These are phyloP conservation scores for Zygaena filipendulae DNA, from an alignment of 2,888 invertebrate genomes.

Conservation along the genomic window DNA sequence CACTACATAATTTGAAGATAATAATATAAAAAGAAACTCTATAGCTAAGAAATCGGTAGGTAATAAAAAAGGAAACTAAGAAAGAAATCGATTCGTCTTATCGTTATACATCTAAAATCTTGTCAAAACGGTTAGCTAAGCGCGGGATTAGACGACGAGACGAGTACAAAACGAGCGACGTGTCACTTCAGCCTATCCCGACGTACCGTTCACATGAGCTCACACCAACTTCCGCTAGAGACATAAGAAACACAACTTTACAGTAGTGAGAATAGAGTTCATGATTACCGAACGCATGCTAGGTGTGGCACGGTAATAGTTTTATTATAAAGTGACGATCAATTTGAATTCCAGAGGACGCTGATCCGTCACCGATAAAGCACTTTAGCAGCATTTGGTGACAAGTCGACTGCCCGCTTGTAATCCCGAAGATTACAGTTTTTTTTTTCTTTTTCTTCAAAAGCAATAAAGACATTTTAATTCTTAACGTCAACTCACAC, in stretches of 20 bases:
- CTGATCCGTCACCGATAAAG: constrained; percentile 63
- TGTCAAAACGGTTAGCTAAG: constrained; percentile 67
- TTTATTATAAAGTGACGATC: constrained; percentile 34
- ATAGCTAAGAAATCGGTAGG: no score
- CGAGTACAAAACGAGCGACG: constrained; percentile 57
- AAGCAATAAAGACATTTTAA: constrained; percentile 24
- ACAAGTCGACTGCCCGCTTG: constrained; percentile 54
- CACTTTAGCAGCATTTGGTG: constrained; percentile 51
- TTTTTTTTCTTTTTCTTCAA: no score
- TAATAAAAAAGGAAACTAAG: no score
- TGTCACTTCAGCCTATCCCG: constrained; percentile 28
- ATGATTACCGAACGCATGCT: no score
- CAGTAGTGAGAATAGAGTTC: no score
- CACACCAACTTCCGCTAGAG: constrained; percentile 9
- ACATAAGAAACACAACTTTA: no score
- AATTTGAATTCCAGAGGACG: constrained; percentile 59
- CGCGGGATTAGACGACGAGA: constrained; percentile 56
- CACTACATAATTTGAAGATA: no score
- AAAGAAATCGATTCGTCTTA: constrained; percentile 28
- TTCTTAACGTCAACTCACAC: no score
- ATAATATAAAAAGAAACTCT: no score
- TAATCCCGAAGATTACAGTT: constrained; percentile 49
- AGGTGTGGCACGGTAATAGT: no score
- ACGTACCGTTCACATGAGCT: constrained; percentile 19
- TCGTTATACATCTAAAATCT: constrained; percentile 49